These are phyloP conservation scores for Nemoura dubitans DNA, from an alignment of 2,888 invertebrate species.

Conservation along the genomic window DNA sequence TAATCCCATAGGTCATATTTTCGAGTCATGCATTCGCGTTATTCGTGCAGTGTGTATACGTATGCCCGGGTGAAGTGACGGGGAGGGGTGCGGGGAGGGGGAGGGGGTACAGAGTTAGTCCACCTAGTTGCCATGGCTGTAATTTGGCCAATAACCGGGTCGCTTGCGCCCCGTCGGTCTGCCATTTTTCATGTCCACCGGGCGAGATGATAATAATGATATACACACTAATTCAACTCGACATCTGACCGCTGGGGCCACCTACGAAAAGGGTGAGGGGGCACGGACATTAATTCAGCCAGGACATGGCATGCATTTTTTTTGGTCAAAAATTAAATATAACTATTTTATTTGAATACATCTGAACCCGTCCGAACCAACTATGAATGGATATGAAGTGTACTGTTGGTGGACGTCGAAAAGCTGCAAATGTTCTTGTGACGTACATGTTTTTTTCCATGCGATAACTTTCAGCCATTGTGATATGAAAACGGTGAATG, in stretches of 20 bases:
- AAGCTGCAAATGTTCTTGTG: background rate
- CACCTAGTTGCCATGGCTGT: conserved; percentile 19
- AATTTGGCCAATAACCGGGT: conserved; percentile 36
- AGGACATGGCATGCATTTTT: background rate
- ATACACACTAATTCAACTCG: background rate
- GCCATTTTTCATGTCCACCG: background rate
- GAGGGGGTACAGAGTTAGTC: conserved; percentile 33
- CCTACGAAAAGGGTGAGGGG: background rate
- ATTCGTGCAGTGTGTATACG: conserved; percentile 1
- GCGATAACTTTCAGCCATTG: background rate
- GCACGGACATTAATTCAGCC: background rate
- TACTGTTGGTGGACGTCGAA: too few relatives aligned
- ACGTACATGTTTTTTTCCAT: background rate
- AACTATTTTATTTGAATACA: background rate
- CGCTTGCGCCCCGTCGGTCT: background rate
- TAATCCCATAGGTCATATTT: conserved; percentile 55
- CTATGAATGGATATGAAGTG: background rate
- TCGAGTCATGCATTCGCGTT: conserved; percentile 44
- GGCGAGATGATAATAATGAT: conserved; percentile 29
- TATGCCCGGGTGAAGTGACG: background rate
- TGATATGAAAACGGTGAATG: background rate
- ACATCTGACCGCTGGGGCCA: background rate
- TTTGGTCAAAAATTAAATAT: conserved; percentile 3
- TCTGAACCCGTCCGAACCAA: background rate
- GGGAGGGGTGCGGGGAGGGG: background rate